Evolutionary conservation across 1,140 invertebrate genomes (phyloP), one percentile per base, ranked within the genome.

Genomic region (Drosophila pandora): DNA sequence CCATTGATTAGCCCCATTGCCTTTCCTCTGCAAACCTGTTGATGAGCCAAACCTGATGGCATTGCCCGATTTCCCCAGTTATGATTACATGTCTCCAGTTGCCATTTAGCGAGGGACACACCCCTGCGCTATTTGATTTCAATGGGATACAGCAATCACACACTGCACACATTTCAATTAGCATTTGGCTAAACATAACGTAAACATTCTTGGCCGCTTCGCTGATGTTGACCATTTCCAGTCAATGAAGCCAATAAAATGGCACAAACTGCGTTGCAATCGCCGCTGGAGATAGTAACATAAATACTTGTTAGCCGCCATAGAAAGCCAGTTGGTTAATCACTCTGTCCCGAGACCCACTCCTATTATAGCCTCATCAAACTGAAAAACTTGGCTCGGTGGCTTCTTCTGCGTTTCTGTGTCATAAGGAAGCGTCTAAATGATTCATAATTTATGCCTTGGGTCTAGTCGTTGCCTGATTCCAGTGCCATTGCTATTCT

Each of bases 391-490:
- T 45, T 55, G 61, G 23, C 41, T 53, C n/a, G 56, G 37, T 52
- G 53, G 39, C 54, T 52, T 55, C 64, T 53, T 63, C 82, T 75
- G 73, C 79, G 70, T 64, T 61, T 88, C 64, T 70, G 79, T 90
- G 88, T 90, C 88, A 88, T 90, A 90, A 90, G 88, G 88, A 90
- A 90, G 88, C 79, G 88, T 81, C 79, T 71, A 90, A 90, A 90
- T 90, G 88, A 90, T 88, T 90, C 88, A 90, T 90, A 90, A 90
- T 90, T 88, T 88, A 90, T 90, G 79, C 79, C 73, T 81, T 71
- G 47, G 60, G 32, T 79, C 64, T 62, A 52, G 68, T 70, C 68
- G 50, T 52, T 70, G 59, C 17, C 53, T 54, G 61, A 63, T 8
- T 30, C 49, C 45, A 69, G 47, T 56, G 22, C 63, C 37, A 76